Evolutionary conservation across 2,113 vertebrate genomes (phyloP).

Genomic region (Daphoenositta chrysoptera): DNA sequence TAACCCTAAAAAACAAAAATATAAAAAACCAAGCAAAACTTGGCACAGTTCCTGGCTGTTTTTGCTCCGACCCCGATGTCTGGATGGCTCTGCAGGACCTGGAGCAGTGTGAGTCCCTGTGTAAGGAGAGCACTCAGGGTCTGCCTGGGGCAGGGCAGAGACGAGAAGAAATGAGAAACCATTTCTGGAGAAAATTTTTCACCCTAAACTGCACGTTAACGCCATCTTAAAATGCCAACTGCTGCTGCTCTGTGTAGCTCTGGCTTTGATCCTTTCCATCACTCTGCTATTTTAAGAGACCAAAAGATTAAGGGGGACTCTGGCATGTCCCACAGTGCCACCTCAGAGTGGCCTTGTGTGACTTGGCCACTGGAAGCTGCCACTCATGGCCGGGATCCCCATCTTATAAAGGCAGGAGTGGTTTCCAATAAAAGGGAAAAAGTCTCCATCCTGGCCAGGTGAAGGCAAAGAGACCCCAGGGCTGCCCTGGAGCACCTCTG

Average conservation of each 20-base stretch:
- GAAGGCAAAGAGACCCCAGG: neutral
- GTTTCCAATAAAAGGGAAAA: neutral
- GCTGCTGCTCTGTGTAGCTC: neutral
- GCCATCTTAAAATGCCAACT: neutral
- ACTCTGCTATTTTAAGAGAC: neutral
- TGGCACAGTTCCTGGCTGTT: neutral
- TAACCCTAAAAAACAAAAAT: neutral
- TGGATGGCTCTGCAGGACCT: neutral
- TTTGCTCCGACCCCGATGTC: neutral
- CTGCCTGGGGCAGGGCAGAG: neutral
- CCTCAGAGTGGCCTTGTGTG: neutral
- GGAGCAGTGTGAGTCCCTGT: fast-evolving
- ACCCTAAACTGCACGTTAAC: neutral
- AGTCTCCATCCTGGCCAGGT: neutral
- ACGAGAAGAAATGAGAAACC: neutral
- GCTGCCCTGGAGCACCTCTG: neutral
- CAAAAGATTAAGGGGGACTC: neutral
- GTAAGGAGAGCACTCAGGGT: neutral
- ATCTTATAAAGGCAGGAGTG: neutral
- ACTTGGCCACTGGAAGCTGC: neutral
- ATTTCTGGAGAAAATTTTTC: neutral
- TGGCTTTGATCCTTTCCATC: neutral
- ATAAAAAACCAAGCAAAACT: neutral
- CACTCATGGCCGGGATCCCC: neutral
- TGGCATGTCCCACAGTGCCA: neutral